Evolutionary conservation across 2,797 vertebrate genomes (phyloP).

Genomic region (Neosalanx taihuensis): DNA sequence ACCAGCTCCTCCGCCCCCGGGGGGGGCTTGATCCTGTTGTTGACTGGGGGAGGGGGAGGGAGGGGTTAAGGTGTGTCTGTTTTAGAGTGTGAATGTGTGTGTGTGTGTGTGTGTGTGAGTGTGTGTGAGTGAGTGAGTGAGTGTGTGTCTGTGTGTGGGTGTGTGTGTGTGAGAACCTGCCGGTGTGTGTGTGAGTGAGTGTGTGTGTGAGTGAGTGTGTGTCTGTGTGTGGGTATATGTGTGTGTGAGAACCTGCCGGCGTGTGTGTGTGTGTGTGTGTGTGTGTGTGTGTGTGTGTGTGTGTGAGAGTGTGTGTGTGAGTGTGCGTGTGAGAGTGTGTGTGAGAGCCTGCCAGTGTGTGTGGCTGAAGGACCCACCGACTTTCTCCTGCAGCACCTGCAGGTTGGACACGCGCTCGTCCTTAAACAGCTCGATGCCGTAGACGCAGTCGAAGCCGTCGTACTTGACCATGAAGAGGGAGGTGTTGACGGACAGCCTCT

Average conservation of each 20-base stretch:
- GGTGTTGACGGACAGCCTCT: slow-evolving; percentile 75
- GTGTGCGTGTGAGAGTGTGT: background rate
- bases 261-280: no score
- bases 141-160: slow-evolving; percentile 21
- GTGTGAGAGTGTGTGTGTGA: slow-evolving; percentile 25
- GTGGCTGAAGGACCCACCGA: slow-evolving; percentile 63
- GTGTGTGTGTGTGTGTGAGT: no score
- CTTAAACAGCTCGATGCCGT: slow-evolving; percentile 83
- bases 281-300: background rate
- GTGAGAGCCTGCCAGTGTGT: no score
- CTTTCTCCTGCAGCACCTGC: slow-evolving; percentile 77
- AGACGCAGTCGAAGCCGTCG: slow-evolving; percentile 81
- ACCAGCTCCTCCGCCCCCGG: slow-evolving; percentile 79
- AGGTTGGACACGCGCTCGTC: slow-evolving; percentile 78
- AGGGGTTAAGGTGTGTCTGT: no score
- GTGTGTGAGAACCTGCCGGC: no score
- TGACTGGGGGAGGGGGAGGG: slow-evolving; percentile 53
- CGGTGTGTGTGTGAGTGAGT: no score
- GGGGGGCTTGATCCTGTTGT: slow-evolving; percentile 81
- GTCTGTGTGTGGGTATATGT: no score
- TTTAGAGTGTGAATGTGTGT: no score
- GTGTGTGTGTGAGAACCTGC: background rate
- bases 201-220: no score
- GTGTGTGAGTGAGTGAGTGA: no score
- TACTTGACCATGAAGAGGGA: slow-evolving; percentile 84